Percentiles rank a stretch among this genome's conserved stretches.
Evolutionary conservation across 2,888 invertebrate genomes (phyloP).

Genomic region (Ctena decussata): DNA sequence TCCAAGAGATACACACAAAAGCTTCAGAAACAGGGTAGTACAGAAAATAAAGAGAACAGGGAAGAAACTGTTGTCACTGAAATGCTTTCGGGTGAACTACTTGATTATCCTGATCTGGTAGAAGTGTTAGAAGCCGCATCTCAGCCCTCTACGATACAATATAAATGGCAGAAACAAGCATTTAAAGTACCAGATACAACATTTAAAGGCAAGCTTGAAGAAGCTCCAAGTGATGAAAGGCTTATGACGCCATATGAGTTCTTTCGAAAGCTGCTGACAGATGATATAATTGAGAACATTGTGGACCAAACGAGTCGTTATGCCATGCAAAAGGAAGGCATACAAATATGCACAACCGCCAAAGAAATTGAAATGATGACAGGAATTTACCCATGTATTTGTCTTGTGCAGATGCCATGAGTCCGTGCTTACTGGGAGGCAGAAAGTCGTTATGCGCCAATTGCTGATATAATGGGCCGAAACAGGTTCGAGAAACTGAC

Average conservation of each 20-base stretch:
- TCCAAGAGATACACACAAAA: neutral
- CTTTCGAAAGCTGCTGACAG: slow-evolving; percentile 35
- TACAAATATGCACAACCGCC: slow-evolving; percentile 37
- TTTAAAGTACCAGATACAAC: slow-evolving; percentile 8
- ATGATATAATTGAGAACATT: slow-evolving; percentile 30
- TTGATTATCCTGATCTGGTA: neutral
- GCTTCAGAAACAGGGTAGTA: neutral
- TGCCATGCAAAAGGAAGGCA: slow-evolving; percentile 24
- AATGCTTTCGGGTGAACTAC: neutral
- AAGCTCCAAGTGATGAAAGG: slow-evolving; percentile 23
- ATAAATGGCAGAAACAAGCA: slow-evolving; percentile 23
- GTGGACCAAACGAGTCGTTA: slow-evolving; percentile 26
- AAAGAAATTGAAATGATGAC: slow-evolving; percentile 42
- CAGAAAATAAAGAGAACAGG: neutral
- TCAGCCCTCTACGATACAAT: neutral
- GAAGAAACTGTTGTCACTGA: neutral
- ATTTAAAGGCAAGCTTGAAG: slow-evolving; percentile 29
- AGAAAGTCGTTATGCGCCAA: slow-evolving; percentile 19
- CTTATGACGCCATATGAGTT: slow-evolving; percentile 33
- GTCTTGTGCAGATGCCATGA: slow-evolving; percentile 31
- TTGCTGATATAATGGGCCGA: slow-evolving; percentile 44
- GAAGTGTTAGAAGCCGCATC: neutral
- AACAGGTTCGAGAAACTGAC: slow-evolving; percentile 35
- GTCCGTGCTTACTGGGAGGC: slow-evolving; percentile 42
- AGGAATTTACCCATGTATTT: slow-evolving; percentile 40